Evolutionary conservation across 2,113 vertebrate species (phyloP).

Genomic region (Henicopernis longicauda): DNA sequence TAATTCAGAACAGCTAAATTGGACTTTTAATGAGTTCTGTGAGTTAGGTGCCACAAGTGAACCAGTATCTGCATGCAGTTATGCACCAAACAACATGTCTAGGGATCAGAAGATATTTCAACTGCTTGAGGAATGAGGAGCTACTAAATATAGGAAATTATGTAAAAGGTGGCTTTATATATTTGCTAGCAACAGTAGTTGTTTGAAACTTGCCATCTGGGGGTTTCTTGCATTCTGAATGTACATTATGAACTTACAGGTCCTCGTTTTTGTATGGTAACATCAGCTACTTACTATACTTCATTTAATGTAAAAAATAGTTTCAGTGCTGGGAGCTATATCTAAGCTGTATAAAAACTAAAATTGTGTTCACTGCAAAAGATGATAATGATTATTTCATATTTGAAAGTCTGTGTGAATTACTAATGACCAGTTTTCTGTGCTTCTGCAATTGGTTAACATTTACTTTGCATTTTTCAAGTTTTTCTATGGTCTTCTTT

Average conservation of each 20-base stretch:
- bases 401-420: not conserved
- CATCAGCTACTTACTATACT: not conserved
- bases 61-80: not conserved
- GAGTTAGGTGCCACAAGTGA: not conserved
- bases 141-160: not conserved
- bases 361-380: not conserved
- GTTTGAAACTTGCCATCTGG: not conserved
- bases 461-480: not conserved
- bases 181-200: not conserved
- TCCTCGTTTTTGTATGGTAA: not conserved
- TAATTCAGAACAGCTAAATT: not conserved
- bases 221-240: not conserved
- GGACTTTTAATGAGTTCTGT: not conserved
- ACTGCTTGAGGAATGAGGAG: not conserved
- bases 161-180: not conserved
- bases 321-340: not conserved
- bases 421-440: not conserved
- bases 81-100: not conserved
- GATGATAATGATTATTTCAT: not conserved
- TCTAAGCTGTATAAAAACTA: not conserved
- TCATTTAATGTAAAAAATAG: not conserved
- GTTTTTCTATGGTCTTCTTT: not conserved
- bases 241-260: not conserved
- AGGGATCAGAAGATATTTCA: not conserved
- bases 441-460: not conserved